Base-by-base conservation (phyloP, 1,140 invertebrate species). In the Myzus persicae region DNA sequence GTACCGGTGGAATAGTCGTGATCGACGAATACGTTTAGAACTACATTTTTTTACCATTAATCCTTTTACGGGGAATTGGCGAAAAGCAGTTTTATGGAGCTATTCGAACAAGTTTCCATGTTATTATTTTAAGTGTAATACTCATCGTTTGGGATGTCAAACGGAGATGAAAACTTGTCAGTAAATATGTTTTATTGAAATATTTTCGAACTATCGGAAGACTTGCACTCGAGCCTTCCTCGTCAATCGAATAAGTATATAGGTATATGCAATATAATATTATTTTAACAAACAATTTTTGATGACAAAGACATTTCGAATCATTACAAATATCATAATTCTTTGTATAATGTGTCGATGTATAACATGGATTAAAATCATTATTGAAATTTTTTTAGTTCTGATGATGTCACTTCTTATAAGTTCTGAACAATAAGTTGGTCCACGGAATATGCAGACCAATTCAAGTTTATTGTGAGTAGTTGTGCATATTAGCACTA, bases 171-270 rank as follows among this genome's bases (percentile, higher is more conserved):
- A 36, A 82, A 82, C 81, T 82, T 24, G 81, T 82, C n/a, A 24
- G 59, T n/a, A 76, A 76, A n/a, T 76, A 76, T 76, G n/a, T 76
- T 76, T 76, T 76, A n/a, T 76, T 76, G n/a, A 76, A 76, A 76
- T 76, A 76, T 76, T 76, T 76, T 76, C 1, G n/a, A 76, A 76
- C 59, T 4, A 5, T n/a, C 59, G 4, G 59, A 76, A 76, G 31
- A n/a, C 31, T n/a, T 76, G 59, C 11, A 76, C 59, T n/a, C 14
- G 1, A 76, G 1, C 59, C 14, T 76, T n/a, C 14, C 31, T 20
- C n/a, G 59, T n/a, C 31, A 76, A 76, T 76, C 31, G 5, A 1
- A 31, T 31, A 14, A 31, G 26, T 31, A 59, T 59, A 31, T 59
- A 54, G 42, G n/a, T n/a, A n/a, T 48, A 11, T 48, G 18, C 2